Conservation (phyloP, 2,888 invertebrate genomes). For the Acrobasis consociella region DNA sequence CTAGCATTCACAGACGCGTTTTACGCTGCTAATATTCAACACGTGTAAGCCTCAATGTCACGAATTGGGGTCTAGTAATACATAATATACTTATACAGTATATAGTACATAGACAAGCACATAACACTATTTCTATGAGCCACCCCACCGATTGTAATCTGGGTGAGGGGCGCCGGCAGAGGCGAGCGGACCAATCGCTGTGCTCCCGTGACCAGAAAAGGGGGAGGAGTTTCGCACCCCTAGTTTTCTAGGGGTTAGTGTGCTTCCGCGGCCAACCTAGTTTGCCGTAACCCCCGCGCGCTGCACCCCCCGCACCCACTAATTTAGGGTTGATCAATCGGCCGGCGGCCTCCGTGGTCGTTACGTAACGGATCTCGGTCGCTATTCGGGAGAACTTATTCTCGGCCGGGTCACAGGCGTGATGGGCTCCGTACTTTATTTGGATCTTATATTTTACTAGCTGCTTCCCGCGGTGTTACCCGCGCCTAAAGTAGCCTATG, state of each 20-base stretch:
- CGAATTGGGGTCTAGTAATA: constrained; percentile 64
- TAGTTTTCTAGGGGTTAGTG: constrained; percentile 84
- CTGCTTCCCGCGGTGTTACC: too few species aligned
- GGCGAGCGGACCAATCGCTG: constrained; percentile 78
- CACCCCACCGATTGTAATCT: constrained; percentile 83
- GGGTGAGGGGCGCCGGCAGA: constrained; percentile 76
- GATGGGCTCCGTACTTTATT: background rate
- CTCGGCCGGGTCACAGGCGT: background rate
- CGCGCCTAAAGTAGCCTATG: too few species aligned
- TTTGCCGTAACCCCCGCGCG: constrained; percentile 72
- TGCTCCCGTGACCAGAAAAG: constrained; percentile 82
- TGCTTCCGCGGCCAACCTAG: constrained; percentile 83
- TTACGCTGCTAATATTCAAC: constrained; percentile 2
- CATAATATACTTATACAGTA: constrained; percentile 62
- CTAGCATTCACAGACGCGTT: background rate
- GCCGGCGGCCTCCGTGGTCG: constrained; percentile 55
- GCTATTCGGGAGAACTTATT: constrained; percentile 42
- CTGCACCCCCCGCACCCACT: constrained; percentile 67
- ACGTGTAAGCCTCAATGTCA: constrained; percentile 61
- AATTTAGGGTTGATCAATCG: constrained; percentile 82
- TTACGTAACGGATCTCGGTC: constrained; percentile 70
- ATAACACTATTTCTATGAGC: constrained; percentile 82
- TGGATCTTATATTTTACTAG: background rate
- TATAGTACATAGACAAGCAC: constrained; percentile 69
- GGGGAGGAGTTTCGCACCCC: constrained; percentile 83